phyloP scores from a whole-genome alignment of 2,113 vertebrate genomes.

The Xiphorhynchus elegans region DNA sequence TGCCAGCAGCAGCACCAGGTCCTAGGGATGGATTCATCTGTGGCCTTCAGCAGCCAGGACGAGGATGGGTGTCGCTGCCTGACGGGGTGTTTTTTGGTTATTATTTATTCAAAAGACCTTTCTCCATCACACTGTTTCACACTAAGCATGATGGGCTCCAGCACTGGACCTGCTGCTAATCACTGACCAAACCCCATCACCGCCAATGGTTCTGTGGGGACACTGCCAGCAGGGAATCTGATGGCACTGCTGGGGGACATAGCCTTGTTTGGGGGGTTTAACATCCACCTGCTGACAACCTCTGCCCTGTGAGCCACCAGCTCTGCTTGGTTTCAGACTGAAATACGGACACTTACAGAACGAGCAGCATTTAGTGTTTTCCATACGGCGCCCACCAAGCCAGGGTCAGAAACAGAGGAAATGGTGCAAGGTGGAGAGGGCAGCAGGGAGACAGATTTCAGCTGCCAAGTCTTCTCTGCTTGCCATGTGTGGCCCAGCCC shows the following conservation, averaged over 20 bases:
- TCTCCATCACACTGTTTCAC: not conserved
- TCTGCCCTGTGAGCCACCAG: not conserved
- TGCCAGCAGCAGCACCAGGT: not conserved
- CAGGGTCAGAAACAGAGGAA: not conserved
- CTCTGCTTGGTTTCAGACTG: not conserved
- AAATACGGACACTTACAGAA: not conserved
- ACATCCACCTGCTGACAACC: not conserved
- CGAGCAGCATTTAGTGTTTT: not conserved
- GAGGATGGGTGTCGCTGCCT: not conserved
- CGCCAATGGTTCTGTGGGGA: fast-evolving
- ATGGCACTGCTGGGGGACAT: not conserved
- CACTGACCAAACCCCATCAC: not conserved
- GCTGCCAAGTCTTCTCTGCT: not conserved
- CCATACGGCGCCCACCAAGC: not conserved
- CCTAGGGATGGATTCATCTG: not conserved
- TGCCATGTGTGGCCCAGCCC: not conserved
- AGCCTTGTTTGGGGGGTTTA: not conserved
- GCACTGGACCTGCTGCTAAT: not conserved
- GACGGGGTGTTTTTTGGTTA: not conserved
- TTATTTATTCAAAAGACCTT: not conserved
- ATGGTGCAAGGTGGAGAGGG: slow-evolving; percentile 3
- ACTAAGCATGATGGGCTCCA: not conserved
- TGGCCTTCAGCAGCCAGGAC: fast-evolving
- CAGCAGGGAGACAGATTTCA: slow-evolving; percentile 6
- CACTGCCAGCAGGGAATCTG: not conserved